Evolutionary conservation across 1,140 invertebrate species (phyloP).

Genomic region (Holotrichia oblita): DNA sequence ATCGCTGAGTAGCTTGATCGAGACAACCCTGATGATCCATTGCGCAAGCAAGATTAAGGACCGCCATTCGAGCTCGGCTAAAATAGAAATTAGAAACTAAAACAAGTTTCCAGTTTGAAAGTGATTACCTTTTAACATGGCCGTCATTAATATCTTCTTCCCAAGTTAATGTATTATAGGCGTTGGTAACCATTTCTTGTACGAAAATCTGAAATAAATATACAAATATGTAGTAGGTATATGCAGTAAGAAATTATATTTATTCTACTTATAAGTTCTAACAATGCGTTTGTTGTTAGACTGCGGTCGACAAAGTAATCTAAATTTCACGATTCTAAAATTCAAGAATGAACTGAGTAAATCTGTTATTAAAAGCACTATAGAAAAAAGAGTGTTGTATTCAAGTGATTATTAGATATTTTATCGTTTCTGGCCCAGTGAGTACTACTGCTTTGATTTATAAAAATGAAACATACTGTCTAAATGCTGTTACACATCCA

Average conservation of each 20-base stretch:
- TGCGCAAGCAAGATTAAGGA: constrained; percentile 70
- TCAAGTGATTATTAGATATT: no score
- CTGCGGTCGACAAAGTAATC: background rate
- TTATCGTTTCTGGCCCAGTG: no score
- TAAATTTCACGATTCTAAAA: background rate
- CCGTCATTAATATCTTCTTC: constrained; percentile 63
- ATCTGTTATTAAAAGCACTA: background rate
- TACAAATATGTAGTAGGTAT: constrained; percentile 27
- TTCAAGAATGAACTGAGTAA: background rate
- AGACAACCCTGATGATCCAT: constrained; percentile 68
- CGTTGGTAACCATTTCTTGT: constrained; percentile 48
- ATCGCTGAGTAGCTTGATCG: constrained; percentile 66
- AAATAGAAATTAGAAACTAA: constrained; percentile 49
- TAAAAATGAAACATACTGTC: no score
- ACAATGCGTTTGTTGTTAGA: background rate
- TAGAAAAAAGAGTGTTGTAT: no score
- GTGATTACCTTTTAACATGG: constrained; percentile 69
- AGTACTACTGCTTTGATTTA: no score
- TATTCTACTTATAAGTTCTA: no score
- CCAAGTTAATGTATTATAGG: constrained; percentile 69
- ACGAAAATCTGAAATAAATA: constrained; percentile 49
- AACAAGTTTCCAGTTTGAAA: constrained; percentile 40
- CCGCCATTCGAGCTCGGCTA: constrained; percentile 66
- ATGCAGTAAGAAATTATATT: background rate
- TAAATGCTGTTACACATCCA: no score